Evolutionary conservation across 2,888 invertebrate genomes (phyloP).

Genomic region (Diaperis boleti): DNA sequence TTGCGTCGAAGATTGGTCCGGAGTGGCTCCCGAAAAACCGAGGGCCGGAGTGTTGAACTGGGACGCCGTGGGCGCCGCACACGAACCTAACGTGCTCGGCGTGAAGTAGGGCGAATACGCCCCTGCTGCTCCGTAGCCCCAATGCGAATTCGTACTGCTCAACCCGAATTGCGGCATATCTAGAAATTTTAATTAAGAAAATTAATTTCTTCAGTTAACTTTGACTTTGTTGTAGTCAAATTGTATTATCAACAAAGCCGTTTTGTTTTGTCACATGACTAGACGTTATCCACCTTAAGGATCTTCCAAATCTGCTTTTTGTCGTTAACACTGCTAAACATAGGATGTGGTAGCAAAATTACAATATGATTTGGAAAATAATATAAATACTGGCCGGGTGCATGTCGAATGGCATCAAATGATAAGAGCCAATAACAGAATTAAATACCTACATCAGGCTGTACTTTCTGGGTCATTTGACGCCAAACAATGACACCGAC

Average conservation of each 20-base stretch:
- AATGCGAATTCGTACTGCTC: conserved; percentile 87
- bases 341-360: too few species aligned
- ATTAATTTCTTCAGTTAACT: too few species aligned
- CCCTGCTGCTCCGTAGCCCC: conserved; percentile 89
- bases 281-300: too few species aligned
- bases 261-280: too few species aligned
- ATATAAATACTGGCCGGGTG: background rate
- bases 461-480: conserved; percentile 11
- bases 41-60: conserved; percentile 83
- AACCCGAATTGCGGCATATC: conserved; percentile 90
- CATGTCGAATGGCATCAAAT: background rate
- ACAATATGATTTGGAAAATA: background rate
- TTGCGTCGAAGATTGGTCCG: conserved; percentile 72
- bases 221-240: too few species aligned
- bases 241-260: too few species aligned
- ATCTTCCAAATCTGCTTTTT: too few species aligned
- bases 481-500: conserved; percentile 7
- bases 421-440: background rate
- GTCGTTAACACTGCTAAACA: too few species aligned
- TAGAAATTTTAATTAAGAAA: too few species aligned
- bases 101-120: conserved; percentile 89
- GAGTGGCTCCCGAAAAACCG: conserved; percentile 78
- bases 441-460: background rate
- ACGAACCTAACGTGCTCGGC: conserved; percentile 77
- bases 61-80: conserved; percentile 77